Evolutionary conservation across 2,797 vertebrate species (phyloP).

Genomic region (Thunnus albacares): DNA sequence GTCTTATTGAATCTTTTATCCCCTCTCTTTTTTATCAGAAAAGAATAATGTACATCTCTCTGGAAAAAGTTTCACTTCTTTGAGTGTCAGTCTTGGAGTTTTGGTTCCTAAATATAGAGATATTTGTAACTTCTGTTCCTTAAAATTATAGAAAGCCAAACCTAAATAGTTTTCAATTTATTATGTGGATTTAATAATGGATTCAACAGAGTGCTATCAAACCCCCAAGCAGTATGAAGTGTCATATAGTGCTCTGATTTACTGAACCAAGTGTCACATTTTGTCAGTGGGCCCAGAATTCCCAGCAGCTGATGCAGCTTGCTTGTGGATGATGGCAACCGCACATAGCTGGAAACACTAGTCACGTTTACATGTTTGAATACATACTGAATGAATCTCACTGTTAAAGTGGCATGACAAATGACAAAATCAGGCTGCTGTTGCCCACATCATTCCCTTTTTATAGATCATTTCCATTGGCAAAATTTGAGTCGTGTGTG

Average conservation of each 20-base stretch:
- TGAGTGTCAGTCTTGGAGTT: not conserved
- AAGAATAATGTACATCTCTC: not conserved
- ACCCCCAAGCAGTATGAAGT: constrained; percentile 21
- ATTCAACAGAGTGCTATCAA: not conserved
- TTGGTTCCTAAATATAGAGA: constrained; percentile 14
- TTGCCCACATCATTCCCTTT: constrained; percentile 31
- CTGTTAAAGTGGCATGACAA: constrained; percentile 31
- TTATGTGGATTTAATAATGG: not conserved
- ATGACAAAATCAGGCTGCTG: constrained; percentile 9
- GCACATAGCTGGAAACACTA: constrained; percentile 66
- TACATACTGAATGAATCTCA: constrained; percentile 37
- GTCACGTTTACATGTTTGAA: constrained; percentile 58
- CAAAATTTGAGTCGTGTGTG: constrained; percentile 6
- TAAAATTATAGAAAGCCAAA: not conserved
- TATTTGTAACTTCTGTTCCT: not conserved
- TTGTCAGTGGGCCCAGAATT: constrained; percentile 69
- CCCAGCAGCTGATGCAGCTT: constrained; percentile 64
- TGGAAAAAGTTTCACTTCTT: constrained; percentile 23
- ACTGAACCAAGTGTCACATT: constrained; percentile 63
- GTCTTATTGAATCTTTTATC: not conserved
- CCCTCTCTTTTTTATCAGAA: no score
- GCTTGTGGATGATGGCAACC: constrained; percentile 53
- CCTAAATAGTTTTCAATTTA: not conserved
- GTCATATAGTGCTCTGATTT: constrained; percentile 42
- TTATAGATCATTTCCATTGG: constrained; percentile 31